Conservation (phyloP, 2,888 invertebrate species). For the Eledona agricola region DNA sequence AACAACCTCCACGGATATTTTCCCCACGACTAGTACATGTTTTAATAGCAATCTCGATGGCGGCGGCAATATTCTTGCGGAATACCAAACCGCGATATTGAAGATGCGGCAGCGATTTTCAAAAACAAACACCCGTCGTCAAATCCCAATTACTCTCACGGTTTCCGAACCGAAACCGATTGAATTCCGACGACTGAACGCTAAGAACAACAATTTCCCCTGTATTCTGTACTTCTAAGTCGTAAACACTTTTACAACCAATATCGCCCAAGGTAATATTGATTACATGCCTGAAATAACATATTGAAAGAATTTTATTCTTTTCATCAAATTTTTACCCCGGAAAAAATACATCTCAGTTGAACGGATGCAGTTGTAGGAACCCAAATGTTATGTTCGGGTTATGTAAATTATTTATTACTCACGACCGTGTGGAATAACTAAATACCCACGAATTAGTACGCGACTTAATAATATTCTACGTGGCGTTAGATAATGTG, state of each 20-base stretch:
- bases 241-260: slow-evolving; percentile 8
- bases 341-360: background rate
- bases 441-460: too few relatives aligned
- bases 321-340: slow-evolving; percentile 1
- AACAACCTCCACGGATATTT: slow-evolving; percentile 22
- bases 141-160: background rate
- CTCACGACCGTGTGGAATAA: too few relatives aligned
- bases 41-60: slow-evolving; percentile 18
- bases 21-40: slow-evolving; percentile 14
- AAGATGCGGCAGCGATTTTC: too few relatives aligned
- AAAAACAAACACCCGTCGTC: too few relatives aligned
- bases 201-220: too few relatives aligned
- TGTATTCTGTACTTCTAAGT: too few relatives aligned
- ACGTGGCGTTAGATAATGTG: too few relatives aligned
- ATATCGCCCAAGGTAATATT: slow-evolving; percentile 7
- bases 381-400: too few relatives aligned
- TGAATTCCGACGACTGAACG: too few relatives aligned
- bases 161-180: background rate
- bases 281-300: slow-evolving; percentile 4
- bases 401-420: too few relatives aligned
- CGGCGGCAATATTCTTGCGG: slow-evolving; percentile 11
- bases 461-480: too few relatives aligned
- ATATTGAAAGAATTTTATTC: slow-evolving; percentile 8
- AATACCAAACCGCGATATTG: slow-evolving; percentile 15
- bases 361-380: background rate